A percentile compares a stretch with the other conserved stretches of the same genome.
Conservation (phyloP, 1,140 invertebrate genomes). For the Apis laboriosa region DNA sequence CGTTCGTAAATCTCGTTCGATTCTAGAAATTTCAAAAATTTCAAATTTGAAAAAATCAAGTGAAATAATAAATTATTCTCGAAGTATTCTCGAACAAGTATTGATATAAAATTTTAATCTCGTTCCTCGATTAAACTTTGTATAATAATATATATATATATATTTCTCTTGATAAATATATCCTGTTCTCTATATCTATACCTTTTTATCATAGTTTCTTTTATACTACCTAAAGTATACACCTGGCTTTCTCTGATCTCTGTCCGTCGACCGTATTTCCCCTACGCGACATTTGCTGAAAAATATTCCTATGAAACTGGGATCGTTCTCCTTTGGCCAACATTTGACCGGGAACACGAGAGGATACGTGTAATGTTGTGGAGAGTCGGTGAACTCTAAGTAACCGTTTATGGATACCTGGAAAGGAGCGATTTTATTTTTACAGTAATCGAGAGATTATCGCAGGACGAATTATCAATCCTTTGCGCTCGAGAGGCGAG, state of each 20-base stretch:
- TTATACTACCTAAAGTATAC: conserved; percentile 86
- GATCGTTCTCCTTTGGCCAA: conserved; percentile 93
- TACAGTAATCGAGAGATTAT: too few species aligned
- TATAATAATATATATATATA: too few species aligned
- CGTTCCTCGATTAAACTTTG: too few species aligned
- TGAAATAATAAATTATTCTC: too few species aligned
- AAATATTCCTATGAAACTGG: conserved; percentile 96
- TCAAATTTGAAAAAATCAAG: not conserved
- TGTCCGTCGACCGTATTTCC: conserved; percentile 79
- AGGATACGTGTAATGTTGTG: conserved; percentile 91
- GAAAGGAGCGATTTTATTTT: conserved; percentile 35
- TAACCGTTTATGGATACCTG: conserved; percentile 93
- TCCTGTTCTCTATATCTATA: too few species aligned
- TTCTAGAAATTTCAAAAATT: conserved; percentile 72
- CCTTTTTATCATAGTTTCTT: too few species aligned
- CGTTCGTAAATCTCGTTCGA: conserved; percentile 86
- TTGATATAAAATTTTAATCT: too few species aligned
- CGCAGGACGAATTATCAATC: too few species aligned
- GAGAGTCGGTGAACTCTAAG: conserved; percentile 95
- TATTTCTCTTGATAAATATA: too few species aligned
- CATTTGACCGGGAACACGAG: conserved; percentile 92
- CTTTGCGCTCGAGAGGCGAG: too few species aligned
- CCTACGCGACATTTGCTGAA: conserved; percentile 93
- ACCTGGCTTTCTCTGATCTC: conserved; percentile 85
- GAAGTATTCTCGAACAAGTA: too few species aligned